A percentile compares a stretch with the other conserved stretches of the same genome.
These are phyloP conservation scores for Thomomys bottae DNA, from an alignment of 2,113 vertebrate genomes.

Conservation along the genomic window DNA sequence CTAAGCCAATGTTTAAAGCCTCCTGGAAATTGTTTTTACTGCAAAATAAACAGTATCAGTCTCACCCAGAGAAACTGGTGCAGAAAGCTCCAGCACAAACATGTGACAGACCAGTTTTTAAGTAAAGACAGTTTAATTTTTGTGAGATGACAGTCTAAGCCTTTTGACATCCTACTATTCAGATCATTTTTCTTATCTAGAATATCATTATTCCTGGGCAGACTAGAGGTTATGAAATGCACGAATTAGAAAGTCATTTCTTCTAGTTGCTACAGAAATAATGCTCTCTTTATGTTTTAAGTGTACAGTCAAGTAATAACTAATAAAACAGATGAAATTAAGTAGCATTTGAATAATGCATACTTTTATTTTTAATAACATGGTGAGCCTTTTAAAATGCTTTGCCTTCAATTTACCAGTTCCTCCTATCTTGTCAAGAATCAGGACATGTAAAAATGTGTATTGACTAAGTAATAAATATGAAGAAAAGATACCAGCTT, in stretches of 20 bases:
- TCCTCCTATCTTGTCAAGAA: neutral
- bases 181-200: slow-evolving; percentile 71
- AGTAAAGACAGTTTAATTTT: slow-evolving; percentile 76
- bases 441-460: neutral
- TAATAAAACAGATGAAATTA: neutral
- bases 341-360: neutral
- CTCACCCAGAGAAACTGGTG: slow-evolving; percentile 16
- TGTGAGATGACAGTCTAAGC: slow-evolving; percentile 57
- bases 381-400: neutral
- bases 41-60: slow-evolving; percentile 60
- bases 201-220: slow-evolving; percentile 64
- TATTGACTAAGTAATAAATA: slow-evolving; percentile 3
- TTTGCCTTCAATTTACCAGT: neutral
- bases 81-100: slow-evolving; percentile 62
- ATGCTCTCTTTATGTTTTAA: neutral
- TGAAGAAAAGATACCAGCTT: neutral
- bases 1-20: slow-evolving; percentile 42
- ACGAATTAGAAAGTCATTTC: slow-evolving; percentile 58
- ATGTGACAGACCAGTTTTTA: slow-evolving; percentile 67
- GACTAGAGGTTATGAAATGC: slow-evolving; percentile 74
- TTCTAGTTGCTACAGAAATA: neutral
- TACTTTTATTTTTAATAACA: neutral
- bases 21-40: slow-evolving; percentile 58
- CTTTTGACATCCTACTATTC: slow-evolving; percentile 54
- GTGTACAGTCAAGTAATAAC: neutral